Evolutionary conservation across 2,888 invertebrate genomes (phyloP).

Genomic region (Andrena chrysosceles): DNA sequence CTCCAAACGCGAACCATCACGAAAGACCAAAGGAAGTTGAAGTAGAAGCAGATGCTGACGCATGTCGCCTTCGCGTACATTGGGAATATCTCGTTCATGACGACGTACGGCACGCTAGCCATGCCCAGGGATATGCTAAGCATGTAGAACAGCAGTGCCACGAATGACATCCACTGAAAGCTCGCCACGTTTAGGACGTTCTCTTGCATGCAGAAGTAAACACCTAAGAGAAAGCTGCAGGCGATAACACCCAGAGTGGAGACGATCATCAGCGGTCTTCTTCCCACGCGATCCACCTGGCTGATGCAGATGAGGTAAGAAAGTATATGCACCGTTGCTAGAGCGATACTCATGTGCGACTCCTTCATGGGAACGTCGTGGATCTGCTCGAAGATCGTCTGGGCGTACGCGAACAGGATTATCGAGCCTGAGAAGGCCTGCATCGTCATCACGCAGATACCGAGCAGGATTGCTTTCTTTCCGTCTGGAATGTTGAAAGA

Average conservation of each 20-base stretch:
- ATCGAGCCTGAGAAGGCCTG: conserved; percentile 29
- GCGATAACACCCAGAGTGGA: conserved; percentile 9
- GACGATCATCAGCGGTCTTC: conserved; percentile 14
- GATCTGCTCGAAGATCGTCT: conserved; percentile 32
- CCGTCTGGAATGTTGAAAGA: conserved; percentile 10
- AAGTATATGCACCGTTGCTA: conserved; percentile 17
- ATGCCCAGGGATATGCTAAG: conserved; percentile 16
- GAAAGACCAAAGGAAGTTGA: conserved; percentile 14
- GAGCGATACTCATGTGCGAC: conserved; percentile 23
- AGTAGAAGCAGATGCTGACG: neutral
- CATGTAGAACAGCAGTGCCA: conserved; percentile 3
- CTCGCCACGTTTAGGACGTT: neutral
- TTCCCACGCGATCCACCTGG: conserved; percentile 19
- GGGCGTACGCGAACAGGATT: conserved; percentile 35
- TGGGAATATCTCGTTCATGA: conserved; percentile 41
- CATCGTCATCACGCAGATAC: conserved; percentile 13
- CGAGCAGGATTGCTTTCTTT: neutral
- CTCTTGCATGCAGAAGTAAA: conserved; percentile 20
- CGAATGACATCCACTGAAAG: neutral
- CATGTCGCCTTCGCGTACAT: conserved; percentile 35
- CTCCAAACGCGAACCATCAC: conserved; percentile 9
- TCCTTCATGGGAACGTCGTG: conserved; percentile 11
- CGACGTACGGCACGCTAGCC: conserved; percentile 13
- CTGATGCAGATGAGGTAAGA: conserved; percentile 17
- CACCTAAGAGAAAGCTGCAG: conserved; percentile 26